These are phyloP conservation scores for Beroe ovata DNA, from an alignment of 37 sponge, comb jelly and placozoan species.

Conservation along the genomic window DNA sequence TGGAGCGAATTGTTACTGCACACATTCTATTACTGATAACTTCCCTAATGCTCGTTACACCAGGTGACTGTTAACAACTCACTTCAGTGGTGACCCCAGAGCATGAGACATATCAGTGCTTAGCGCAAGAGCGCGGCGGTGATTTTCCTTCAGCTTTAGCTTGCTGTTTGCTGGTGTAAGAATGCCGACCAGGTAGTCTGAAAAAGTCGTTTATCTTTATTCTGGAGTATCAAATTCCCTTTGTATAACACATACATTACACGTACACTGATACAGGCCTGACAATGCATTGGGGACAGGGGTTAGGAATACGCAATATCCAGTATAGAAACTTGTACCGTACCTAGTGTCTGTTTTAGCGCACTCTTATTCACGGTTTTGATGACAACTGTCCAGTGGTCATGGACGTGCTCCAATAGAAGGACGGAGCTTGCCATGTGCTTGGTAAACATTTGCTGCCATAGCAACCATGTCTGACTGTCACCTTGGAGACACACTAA, in stretches of 20 bases:
- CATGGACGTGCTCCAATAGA: constrained; percentile 58
- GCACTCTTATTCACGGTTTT: constrained; percentile 18
- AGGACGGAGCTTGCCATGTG: constrained; percentile 6
- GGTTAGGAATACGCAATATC: too few relatives aligned
- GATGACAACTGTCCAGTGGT: neutral
- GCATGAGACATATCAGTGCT: constrained; percentile 47
- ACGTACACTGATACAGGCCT: too few relatives aligned
- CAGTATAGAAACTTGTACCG: neutral
- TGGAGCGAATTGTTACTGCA: too few relatives aligned
- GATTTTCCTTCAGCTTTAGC: constrained; percentile 34
- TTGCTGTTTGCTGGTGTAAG: constrained; percentile 5
- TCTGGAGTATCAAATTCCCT: too few relatives aligned
- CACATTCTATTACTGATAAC: too few relatives aligned
- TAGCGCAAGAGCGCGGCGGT: neutral
- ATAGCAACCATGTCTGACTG: constrained; percentile 34
- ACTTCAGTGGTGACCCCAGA: constrained; percentile 61
- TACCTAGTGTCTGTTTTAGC: constrained; percentile 44
- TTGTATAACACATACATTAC: too few relatives aligned
- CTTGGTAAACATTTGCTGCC: constrained; percentile 54
- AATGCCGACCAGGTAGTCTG: constrained; percentile 23
- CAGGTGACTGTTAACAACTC: neutral
- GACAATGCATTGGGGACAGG: too few relatives aligned
- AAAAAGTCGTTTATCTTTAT: too few relatives aligned
- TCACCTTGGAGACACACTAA: constrained; percentile 32
- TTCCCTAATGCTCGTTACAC: too few relatives aligned